A percentile compares a stretch with the other conserved stretches of the same genome.
phyloP scores from a whole-genome alignment of 1,140 invertebrate species.

The Brachionus koreanus region DNA sequence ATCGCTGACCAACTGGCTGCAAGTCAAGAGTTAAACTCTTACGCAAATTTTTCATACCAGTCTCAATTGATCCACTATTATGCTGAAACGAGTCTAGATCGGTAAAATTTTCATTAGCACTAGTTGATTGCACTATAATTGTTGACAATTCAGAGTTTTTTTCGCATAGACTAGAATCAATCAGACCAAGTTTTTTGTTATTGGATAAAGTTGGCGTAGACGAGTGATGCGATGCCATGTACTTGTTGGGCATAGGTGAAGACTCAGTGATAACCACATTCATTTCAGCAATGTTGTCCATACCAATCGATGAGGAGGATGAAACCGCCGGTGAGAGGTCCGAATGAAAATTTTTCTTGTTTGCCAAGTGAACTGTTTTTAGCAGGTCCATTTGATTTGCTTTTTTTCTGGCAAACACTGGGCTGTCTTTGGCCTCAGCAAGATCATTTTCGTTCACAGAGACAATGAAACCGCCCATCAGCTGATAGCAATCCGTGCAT shows the following conservation, averaged over 20 bases:
- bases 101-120: neutral
- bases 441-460: conserved; percentile 17
- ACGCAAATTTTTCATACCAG: neutral
- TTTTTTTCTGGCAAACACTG: neutral
- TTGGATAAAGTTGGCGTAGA: conserved; percentile 3
- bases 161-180: neutral
- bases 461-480: conserved; percentile 25
- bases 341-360: neutral
- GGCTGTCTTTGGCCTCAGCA: neutral
- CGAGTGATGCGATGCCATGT: neutral
- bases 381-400: neutral
- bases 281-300: neutral
- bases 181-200: neutral
- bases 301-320: neutral
- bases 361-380: conserved; percentile 12
- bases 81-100: conserved; percentile 4
- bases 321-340: conserved; percentile 6
- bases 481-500: conserved; percentile 33
- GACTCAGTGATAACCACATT: neutral
- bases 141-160: conserved; percentile 13
- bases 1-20: neutral
- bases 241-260: neutral
- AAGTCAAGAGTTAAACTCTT: conserved; percentile 30
- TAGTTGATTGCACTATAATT: neutral
- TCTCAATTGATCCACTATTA: conserved; percentile 2